Conservation (phyloP, 2,888 invertebrate genomes). For the Biston stratarius region DNA sequence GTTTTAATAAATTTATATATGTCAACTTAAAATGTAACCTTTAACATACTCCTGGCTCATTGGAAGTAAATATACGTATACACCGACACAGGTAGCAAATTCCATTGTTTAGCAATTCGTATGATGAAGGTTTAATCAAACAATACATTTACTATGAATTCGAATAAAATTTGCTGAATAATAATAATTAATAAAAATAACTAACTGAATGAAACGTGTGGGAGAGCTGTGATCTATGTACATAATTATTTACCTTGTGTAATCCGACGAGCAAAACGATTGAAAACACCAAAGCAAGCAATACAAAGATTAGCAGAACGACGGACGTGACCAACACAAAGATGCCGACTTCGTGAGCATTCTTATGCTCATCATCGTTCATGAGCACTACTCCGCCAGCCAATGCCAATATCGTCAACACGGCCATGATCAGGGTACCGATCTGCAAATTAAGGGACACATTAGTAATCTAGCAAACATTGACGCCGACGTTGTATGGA, state of each 20-base stretch:
- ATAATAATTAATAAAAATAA: too few relatives aligned
- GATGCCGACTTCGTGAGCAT: not conserved
- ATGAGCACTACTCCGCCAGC: constrained; percentile 4
- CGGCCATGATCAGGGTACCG: constrained; percentile 19
- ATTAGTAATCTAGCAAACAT: not conserved
- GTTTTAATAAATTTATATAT: too few relatives aligned
- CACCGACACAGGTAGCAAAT: too few relatives aligned
- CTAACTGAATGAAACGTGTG: too few relatives aligned
- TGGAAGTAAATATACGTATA: too few relatives aligned
- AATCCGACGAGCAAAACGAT: constrained; percentile 30
- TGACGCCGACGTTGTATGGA: not conserved
- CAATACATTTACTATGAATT: too few relatives aligned
- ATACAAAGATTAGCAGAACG: constrained; percentile 20
- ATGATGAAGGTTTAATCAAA: too few relatives aligned
- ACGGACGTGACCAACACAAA: not conserved
- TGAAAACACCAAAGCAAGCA: constrained; percentile 24
- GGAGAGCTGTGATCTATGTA: too few relatives aligned
- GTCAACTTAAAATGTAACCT: too few relatives aligned
- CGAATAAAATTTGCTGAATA: too few relatives aligned
- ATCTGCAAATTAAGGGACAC: constrained; percentile 27
- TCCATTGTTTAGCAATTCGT: too few relatives aligned
- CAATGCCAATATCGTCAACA: not conserved
- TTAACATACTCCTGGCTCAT: too few relatives aligned
- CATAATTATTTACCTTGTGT: constrained; percentile 20
- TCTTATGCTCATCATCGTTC: not conserved